Base-by-base conservation (phyloP, 2,797 vertebrate genomes). In the Chelon labrosus region DNA sequence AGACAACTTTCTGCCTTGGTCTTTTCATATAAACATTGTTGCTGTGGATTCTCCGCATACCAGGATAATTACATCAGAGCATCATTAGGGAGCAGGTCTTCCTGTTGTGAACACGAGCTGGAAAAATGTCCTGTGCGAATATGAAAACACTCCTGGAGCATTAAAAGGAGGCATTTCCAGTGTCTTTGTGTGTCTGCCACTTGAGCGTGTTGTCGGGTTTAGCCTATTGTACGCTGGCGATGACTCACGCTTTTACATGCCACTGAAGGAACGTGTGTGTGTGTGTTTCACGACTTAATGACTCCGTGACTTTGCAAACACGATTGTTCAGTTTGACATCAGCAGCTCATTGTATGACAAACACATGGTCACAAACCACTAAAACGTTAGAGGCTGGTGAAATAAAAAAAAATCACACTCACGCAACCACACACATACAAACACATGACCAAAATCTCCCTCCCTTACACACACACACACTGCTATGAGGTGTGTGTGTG, bases 71-170 rank as follows among this genome's bases (percentile, higher is more conserved):
- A 64, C 62, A 44, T 86, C 82, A 77, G 51, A 65, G 52, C 80
- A 51, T 62, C 39, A 56, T 75, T 67, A 54, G 44, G 73, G 73
- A 74, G 67, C 47, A 50, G 63, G 66, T 74, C 52, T 85, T 89
- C 85, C 84, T 89, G 84, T 85, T 85, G 82, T 84, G 81, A 63
- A 47, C 56, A 20, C 73, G 79, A 73, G 69, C 75, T 83, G 80
- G 82, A 83, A 88, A 79, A 76, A 70, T 44, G 0, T 56, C 80
- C 76, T 62, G 41, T 13, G 85, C 80, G 83, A 79, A 76, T 77
- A 76, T 77, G 42, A 75, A 5, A 46, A 72, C 60, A 57, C 73
- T 68, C 49, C 62, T 67, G 7, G 16, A 83, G 31, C 31, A 68
- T 70, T 77, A 75, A 80, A 78, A 79, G 76, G 65, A 73, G 61